Evolutionary conservation across 2,888 invertebrate genomes (phyloP).

Genomic region (Cataglyphis altisquamis): DNA sequence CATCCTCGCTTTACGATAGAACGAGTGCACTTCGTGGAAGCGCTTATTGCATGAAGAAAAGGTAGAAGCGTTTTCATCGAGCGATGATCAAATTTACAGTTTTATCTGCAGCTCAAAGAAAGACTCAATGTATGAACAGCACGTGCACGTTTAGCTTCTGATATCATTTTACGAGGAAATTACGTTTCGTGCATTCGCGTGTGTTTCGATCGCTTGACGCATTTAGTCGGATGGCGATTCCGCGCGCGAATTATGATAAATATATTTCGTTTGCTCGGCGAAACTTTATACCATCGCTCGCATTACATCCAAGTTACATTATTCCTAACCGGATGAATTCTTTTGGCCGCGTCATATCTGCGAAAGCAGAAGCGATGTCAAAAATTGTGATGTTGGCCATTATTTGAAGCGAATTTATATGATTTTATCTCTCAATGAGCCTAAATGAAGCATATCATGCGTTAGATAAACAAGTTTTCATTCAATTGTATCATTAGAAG

Average conservation of each 20-base stretch:
- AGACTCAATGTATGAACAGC: conserved; percentile 48
- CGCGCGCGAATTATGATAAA: conserved; percentile 47
- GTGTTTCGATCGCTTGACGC: conserved; percentile 31
- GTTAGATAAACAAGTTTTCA: neutral
- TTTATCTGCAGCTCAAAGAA: conserved; percentile 37
- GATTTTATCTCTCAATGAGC: conserved; percentile 15
- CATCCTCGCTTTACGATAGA: conserved; percentile 40
- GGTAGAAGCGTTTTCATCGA: conserved; percentile 22
- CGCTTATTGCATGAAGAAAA: conserved; percentile 26
- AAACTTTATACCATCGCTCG: conserved; percentile 33
- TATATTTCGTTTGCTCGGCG: conserved; percentile 17
- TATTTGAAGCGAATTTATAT: conserved; percentile 22
- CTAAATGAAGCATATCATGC: neutral
- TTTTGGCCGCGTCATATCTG: conserved; percentile 12
- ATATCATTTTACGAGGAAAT: conserved; percentile 55
- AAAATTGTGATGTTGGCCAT: conserved; percentile 19
- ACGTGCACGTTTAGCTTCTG: conserved; percentile 26
- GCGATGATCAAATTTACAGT: conserved; percentile 43
- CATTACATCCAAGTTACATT: conserved; percentile 38
- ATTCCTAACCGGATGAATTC: conserved; percentile 36
- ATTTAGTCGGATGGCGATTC: conserved; percentile 28
- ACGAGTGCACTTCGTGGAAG: conserved; percentile 13
- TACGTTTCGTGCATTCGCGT: conserved; percentile 27
- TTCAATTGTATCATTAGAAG: neutral
- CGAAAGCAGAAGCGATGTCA: conserved; percentile 11